Evolutionary conservation across 2,797 vertebrate genomes (phyloP), one percentile per base, ranked within the genome.

Genomic region (Lagorchestes hirsutus): DNA sequence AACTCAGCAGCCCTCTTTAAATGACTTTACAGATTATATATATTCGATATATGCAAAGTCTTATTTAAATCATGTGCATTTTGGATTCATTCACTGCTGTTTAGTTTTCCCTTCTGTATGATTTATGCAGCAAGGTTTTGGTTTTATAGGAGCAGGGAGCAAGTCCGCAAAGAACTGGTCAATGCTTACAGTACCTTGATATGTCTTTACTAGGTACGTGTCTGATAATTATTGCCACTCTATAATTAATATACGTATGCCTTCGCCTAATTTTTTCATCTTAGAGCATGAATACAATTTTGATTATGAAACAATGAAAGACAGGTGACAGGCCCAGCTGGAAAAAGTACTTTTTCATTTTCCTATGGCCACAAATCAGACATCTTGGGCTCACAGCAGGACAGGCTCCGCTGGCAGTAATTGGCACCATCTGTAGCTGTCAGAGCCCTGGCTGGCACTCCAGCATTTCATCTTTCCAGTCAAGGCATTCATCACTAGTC

Each of bases 351-450:
- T 98, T 98, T 98, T 98, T 98, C 98, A 98, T 99, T 98, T 99
- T 98, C 98, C 98, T 97, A 96, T 98, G 98, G 98, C 98, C 98
- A 98, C 98, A 99, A 99, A 99, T 99, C 98, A 99, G 98, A 98
- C 98, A 98, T 98, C 98, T 98, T 98, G 98, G 98, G 98, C 98
- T 98, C 98, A 97, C 98, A 98, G 99, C 98, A 98, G 98, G 98
- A 99, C 98, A 98, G 98, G 98, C 98, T 99, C 98, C 98, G 98
- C 98, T 99, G 99, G 98, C 99, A 99, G 99, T 99, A 99, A 99
- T 99, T 99, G 99, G 99, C 98, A 99, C 99, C 99, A 99, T 99
- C 99, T 99, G 99, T 99, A 99, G 99, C 98, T 99, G 99, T 99
- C 99, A 99, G 98, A 98, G 97, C 97, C 98, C 97, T 98, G 97